Base-by-base conservation (phyloP, 2,113 vertebrate genomes). In the Stigmatopora nigra region DNA sequence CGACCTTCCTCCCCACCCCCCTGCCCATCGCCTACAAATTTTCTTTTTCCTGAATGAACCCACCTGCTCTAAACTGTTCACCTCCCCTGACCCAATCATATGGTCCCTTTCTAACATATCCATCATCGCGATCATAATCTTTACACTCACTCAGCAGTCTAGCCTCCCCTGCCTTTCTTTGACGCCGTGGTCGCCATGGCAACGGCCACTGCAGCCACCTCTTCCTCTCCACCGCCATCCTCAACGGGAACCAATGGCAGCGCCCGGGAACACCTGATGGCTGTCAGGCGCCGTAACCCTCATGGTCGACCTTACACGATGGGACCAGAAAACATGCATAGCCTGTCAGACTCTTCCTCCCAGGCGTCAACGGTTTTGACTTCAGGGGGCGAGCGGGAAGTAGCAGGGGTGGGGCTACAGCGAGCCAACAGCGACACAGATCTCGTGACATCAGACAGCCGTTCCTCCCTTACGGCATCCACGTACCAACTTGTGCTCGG, bases 401-500 rank as follows among this genome's bases (percentile, higher is more conserved):
- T 22, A 0, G 0, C 65, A 0, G 69, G 46, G 52, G 80, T 95
- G 89, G 92, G 93, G 67, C 82, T 99, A 2, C 95, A 93, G 74
- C 84, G 96, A 57, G 94, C 97, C 86, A 99, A 98, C 80, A 99
- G 97, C 0, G 97, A 99, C 90, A 97, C 97, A 0, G 96, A 99
- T 73, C 86, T 99, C 69, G 93, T 99, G 72, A 97, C 95, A 1
- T 98, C 94, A 0, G 97, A 99, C 22, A 98, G 94, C 78, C 95
- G 97, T 73, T 99, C 97, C 2, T 98, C 96, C 9, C 62, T 99
- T 67, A 97, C 97, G 0, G 96, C 94, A 14, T 98, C 95, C 61
- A 95, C 92, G 63, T 95, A 95, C 0, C 94, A 99, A 72, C 92
- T 95, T 69, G 94, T 93, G 0, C 82, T 99, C 15, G 96, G 96